A percentile compares a stretch with the other conserved stretches of the same genome.
These are phyloP conservation scores for Crocodylus rhombifer DNA, from an alignment of 2,797 vertebrate genomes.

Conservation along the genomic window DNA sequence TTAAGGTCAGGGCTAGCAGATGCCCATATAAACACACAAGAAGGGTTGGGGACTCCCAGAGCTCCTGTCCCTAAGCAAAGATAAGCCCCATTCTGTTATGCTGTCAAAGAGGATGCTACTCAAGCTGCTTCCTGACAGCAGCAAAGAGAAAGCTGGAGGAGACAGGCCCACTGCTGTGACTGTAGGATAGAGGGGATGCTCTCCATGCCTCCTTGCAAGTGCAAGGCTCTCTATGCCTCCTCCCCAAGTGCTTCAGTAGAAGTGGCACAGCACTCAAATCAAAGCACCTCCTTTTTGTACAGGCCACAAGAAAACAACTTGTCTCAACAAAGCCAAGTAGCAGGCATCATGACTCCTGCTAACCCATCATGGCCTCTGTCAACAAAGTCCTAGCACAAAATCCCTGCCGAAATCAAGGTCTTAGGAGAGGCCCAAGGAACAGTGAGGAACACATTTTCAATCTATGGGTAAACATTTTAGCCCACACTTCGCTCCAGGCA, in stretches of 20 bases:
- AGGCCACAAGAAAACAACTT: neutral
- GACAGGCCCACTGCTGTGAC: neutral
- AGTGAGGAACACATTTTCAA: too few relatives aligned
- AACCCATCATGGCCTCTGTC: neutral
- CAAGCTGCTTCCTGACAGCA: neutral
- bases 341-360: neutral
- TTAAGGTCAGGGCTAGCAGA: neutral
- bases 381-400: neutral
- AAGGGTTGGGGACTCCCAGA: too few relatives aligned
- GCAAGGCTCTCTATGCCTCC: neutral
- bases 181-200: neutral
- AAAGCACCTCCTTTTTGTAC: too few relatives aligned
- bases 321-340: neutral
- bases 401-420: neutral
- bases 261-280: neutral
- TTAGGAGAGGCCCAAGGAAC: too few relatives aligned
- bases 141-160: neutral
- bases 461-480: too few relatives aligned
- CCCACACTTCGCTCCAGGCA: neutral
- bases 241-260: neutral
- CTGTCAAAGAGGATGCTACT: neutral
- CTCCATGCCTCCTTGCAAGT: neutral
- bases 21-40: neutral
- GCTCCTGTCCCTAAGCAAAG: too few relatives aligned
- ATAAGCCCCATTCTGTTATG: neutral